Base-by-base conservation (phyloP, 2,113 vertebrate genomes). In the Riparia riparia region DNA sequence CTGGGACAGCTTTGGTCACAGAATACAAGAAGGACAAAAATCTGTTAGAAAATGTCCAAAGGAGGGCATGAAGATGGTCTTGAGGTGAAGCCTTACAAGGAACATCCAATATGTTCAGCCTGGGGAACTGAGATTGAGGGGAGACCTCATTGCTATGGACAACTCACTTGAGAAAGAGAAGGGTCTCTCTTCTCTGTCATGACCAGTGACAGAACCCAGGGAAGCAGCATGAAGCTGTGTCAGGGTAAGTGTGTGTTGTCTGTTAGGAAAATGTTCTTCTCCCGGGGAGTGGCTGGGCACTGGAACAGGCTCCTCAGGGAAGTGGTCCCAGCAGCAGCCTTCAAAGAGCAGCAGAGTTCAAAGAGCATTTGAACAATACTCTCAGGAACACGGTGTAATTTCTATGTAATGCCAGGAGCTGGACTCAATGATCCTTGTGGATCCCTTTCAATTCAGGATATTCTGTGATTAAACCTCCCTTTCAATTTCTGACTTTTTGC, bases 11-110 rank as follows among this genome's bases (percentile, higher is more conserved):
- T 39, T 2, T 68, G 32, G 51, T 8, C 3, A 12, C 1, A 2
- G 20, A 44, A 14, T 17, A 14, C 17, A 26, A 31, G 32, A 37
- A 51, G 6, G 24, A 49, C 9, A 42, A 41, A 39, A n/a, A 9
- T 18, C 44, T 39, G 10, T 16, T 22, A 17, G 37, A 42, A 34
- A 21, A 4, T 31, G 20, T 49, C 34, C 25, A 49, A 34, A 12
- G 31, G 9, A 64, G 50, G 11, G 34, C 6, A 28, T 6, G 12
- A 34, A 22, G 17, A 10, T 15, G 12, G 17, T 8, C 21, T 50
- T 12, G 14, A 42, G 31, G 21, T 13, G 16, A 63, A 41, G 16
- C 5, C 29, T 28, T 20, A 29, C 0, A 0, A 20, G 19, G n/a
- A 70, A 16, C 5, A 17, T 9, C 19, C 1, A 0, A 6, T 20